A percentile compares a stretch with the other conserved stretches of the same genome.
These are phyloP conservation scores for Picathartes gymnocephalus DNA, from an alignment of 2,113 vertebrate genomes.

Conservation along the genomic window DNA sequence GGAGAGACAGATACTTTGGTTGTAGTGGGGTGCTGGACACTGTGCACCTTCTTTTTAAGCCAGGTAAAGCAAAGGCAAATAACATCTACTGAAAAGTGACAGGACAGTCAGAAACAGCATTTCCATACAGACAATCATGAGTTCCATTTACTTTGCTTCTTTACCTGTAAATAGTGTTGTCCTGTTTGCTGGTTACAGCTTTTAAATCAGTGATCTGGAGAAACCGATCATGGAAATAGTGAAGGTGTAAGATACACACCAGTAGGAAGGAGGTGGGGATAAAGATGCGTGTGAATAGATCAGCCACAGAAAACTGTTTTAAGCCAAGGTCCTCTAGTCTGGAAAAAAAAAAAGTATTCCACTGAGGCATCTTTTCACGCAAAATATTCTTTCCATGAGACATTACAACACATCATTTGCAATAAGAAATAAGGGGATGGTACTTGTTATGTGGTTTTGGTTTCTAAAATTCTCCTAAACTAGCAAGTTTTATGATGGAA, in stretches of 20 bases:
- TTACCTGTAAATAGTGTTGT: constrained; percentile 96
- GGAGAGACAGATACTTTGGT: neutral
- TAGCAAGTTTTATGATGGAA: neutral
- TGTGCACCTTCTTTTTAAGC: neutral
- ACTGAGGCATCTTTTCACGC: neutral
- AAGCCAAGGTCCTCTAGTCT: constrained; percentile 89
- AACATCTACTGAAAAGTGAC: neutral
- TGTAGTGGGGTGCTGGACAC: neutral
- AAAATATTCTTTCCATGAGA: neutral
- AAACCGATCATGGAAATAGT: constrained; percentile 95
- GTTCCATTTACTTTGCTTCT: neutral
- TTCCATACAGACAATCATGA: neutral
- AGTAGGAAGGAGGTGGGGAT: constrained; percentile 94
- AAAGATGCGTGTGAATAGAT: constrained; percentile 90
- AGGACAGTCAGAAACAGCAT: neutral
- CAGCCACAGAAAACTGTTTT: constrained; percentile 74
- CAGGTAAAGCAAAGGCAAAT: neutral
- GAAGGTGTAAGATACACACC: constrained; percentile 92
- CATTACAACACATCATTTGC: neutral
- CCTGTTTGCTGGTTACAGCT: constrained; percentile 89
- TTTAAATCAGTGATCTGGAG: constrained; percentile 94
- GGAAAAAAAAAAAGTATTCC: neutral
- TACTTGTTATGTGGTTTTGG: neutral
- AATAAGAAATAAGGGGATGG: neutral
- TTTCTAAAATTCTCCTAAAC: neutral